Conservation (phyloP, 2,113 vertebrate genomes). For the Microtus montanus region DNA sequence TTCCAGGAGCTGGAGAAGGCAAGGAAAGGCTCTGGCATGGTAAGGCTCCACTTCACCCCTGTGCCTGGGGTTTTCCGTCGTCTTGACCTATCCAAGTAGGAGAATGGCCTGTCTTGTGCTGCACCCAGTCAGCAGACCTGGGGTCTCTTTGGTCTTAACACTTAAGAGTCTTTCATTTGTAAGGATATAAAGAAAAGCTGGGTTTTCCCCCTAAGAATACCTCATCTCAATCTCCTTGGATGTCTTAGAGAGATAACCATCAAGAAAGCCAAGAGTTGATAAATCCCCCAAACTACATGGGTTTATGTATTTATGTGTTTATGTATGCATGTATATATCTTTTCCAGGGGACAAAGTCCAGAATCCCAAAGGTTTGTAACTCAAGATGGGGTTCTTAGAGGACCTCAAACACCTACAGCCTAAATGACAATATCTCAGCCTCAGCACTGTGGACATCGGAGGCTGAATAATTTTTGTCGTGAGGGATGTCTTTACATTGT, state of each 20-base stretch:
- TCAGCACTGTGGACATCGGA: neutral
- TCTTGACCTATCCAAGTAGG: neutral
- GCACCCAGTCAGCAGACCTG: neutral
- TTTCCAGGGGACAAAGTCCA: neutral
- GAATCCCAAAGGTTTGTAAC: neutral
- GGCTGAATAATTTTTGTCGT: neutral
- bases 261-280: neutral
- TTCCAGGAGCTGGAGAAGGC: slow-evolving; percentile 95
- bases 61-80: neutral
- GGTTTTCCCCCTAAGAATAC: neutral
- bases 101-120: neutral
- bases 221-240: neutral
- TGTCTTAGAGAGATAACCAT: neutral
- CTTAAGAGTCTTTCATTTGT: slow-evolving; percentile 2
- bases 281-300: neutral
- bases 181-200: neutral
- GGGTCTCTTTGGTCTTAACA: neutral
- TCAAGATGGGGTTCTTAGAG: neutral
- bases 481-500: neutral
- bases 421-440: neutral
- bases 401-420: neutral
- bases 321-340: neutral
- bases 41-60: slow-evolving; percentile 83
- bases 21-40: slow-evolving; percentile 94
- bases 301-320: neutral